Percentiles rank a stretch among this genome's conserved stretches.
Conservation (phyloP, 2,113 vertebrate genomes). For the Aphyosemion australe region DNA sequence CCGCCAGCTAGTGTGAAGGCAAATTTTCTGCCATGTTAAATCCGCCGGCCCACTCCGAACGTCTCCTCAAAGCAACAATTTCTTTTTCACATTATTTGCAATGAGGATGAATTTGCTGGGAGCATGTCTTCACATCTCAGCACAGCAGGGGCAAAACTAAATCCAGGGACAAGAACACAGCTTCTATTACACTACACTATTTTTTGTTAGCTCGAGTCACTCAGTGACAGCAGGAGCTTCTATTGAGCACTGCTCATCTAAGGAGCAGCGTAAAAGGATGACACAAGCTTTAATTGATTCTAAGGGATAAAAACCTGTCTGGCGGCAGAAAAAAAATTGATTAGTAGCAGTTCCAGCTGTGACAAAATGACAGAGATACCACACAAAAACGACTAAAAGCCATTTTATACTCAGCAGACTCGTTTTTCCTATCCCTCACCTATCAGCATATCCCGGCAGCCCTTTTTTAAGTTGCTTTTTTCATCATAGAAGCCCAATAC, state of each 20-base stretch:
- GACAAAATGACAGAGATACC: conserved; percentile 35
- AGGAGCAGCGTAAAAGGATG: conserved; percentile 14
- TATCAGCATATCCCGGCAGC: conserved; percentile 32
- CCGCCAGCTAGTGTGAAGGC: not conserved
- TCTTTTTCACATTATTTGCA: conserved; percentile 46
- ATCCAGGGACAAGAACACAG: conserved; percentile 14
- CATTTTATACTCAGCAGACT: conserved; percentile 26
- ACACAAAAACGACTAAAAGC: conserved; percentile 30
- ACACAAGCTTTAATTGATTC: conserved; percentile 49
- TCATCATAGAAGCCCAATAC: conserved; percentile 33
- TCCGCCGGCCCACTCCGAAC: conserved; percentile 30
- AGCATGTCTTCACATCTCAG: conserved; percentile 20
- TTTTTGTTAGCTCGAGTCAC: not conserved
- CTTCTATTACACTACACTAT: conserved; percentile 1
- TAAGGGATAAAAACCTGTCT: conserved; percentile 47
- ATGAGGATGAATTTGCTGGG: conserved; percentile 27
- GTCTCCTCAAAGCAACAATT: conserved; percentile 40
- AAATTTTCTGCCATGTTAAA: conserved; percentile 56
- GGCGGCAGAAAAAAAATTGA: conserved; percentile 27
- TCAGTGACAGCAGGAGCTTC: conserved; percentile 22
- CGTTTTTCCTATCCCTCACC: conserved; percentile 20
- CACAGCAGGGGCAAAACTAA: conserved; percentile 10
- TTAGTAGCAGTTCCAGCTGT: conserved; percentile 39
- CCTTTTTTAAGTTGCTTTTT: conserved; percentile 21
- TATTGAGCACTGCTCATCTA: conserved; percentile 3